Base-by-base conservation (phyloP, 2,888 invertebrate genomes). In the Sinhomidia bicolor region DNA sequence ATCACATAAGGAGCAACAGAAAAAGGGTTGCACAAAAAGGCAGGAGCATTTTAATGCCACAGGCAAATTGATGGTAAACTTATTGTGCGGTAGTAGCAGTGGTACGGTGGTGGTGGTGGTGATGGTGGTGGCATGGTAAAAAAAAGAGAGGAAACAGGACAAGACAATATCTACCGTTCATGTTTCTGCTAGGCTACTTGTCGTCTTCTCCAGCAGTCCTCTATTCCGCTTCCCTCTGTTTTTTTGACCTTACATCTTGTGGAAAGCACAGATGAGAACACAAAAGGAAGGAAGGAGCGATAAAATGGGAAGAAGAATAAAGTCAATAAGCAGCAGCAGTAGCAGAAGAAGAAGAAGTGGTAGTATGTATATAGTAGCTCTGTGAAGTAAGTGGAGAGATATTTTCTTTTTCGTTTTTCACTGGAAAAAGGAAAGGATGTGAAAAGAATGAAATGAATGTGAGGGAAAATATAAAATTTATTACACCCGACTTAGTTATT, bases 11-110 rank as follows among this genome's bases (percentile, higher is more conserved):
- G 14, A 32, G 32, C 17, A 20, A 51, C 2, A 62, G 26, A 14
- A 62, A 32, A 62, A 32, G 17, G n/a, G n/a, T n/a, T n/a, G n/a
- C 17, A 51, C 51, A 51, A 51, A n/a, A n/a, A n/a, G n/a, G n/a
- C 5, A n/a, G n/a, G n/a, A 62, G 62, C 29, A 32, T 62, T 62
- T 62, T 41, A 68, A 68, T 68, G 68, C 68, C 68, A 68, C n/a
- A 36, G 68, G 68, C 68, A 68, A 41, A 36, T 68, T 62, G 62
- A 62, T n/a, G 62, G 62, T 62, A 32, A 32, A 62, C 29, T 32
- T n/a, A 62, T 32, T 32, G 32, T 32, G n/a, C 20, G 17, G 17
- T 5, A 51, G 14, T 51, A 51, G 51, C 3, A 51, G 51, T 14
- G 51, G 51, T n/a, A n/a, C n/a, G n/a, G n/a, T n/a, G n/a, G n/a